phyloP scores from a whole-genome alignment of 2,113 vertebrate species.

The Orcinus orca region DNA sequence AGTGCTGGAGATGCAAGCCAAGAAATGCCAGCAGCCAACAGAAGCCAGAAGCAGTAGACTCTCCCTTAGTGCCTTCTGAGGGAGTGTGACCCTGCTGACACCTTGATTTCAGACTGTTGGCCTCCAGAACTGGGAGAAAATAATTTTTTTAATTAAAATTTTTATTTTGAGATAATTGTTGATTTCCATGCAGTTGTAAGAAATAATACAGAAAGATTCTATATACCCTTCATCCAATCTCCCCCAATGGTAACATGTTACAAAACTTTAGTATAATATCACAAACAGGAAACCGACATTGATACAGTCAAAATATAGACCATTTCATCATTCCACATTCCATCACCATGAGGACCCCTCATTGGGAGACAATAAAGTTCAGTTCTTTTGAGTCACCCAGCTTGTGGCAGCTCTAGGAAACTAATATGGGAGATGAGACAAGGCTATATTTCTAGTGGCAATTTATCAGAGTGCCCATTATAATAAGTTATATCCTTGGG shows the following conservation, averaged over 20 bases:
- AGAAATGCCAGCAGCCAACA: neutral
- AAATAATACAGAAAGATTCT: neutral
- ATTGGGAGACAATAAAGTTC: neutral
- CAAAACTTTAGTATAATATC: neutral
- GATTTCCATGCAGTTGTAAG: neutral
- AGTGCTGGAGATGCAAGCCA: neutral
- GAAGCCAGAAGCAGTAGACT: neutral
- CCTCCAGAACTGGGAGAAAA: neutral
- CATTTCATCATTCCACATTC: neutral
- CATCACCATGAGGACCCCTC: neutral
- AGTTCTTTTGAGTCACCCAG: neutral
- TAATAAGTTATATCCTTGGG: neutral
- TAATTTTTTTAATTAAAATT: neutral
- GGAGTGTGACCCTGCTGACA: neutral
- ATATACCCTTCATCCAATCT: neutral
- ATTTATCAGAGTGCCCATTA: neutral
- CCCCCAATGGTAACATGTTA: neutral
- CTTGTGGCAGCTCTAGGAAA: neutral
- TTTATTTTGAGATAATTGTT: neutral
- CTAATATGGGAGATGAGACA: neutral
- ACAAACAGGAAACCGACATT: neutral
- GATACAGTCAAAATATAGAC: neutral
- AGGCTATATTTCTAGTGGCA: neutral
- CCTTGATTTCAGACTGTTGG: neutral
- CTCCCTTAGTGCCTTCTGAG: neutral